Base-by-base conservation (phyloP, 2,113 vertebrate genomes). In the Formicarius rufipectus region DNA sequence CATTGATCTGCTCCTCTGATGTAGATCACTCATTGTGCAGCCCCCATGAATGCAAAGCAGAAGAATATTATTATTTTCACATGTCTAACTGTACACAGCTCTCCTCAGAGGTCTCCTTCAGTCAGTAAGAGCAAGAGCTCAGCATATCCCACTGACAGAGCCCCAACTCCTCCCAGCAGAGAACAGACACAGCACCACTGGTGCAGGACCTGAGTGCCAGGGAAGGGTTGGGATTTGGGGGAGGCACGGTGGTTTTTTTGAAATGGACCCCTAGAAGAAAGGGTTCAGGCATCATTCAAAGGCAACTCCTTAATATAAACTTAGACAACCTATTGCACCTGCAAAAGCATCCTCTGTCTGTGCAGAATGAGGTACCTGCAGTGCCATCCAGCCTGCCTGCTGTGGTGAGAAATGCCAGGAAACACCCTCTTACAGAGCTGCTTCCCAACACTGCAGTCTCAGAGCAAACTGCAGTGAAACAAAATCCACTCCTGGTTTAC, bases 151-250 rank as follows among this genome's bases (percentile, higher is more conserved):
- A 1, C 4, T 12, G 55, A 49, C 49, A 23, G 12, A 47, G 67
- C 33, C 7, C 40, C n/a, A 27, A 2, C 12, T n/a, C 28, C 56
- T 76, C n/a, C 23, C 5, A 37, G 42, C n/a, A 33, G 24, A 40
- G 73, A 13, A 1, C 0, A 6, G 66, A 10, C 31, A 14, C 12
- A 39, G 42, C 37, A 25, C 7, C 25, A 5, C 9, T 14, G 37
- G 12, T n/a, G 27, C 58, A 80, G 30, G 7, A 42, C 10, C 8
- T 25, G 45, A 17, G 25, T 0, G 0, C 7, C 64, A 74, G 42
- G 22, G 37, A 42, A 62, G 16, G 31, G 12, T 14, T 35, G 47
- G 27, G 22, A 11, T 19, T 7, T 50, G 45, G 35, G 35, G 45
- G 37, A 64, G 20, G 23, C 9, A 5, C 4, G 4, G 8, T 44